phyloP scores from a whole-genome alignment of 1,140 invertebrate genomes.

The Arion vulgaris region DNA sequence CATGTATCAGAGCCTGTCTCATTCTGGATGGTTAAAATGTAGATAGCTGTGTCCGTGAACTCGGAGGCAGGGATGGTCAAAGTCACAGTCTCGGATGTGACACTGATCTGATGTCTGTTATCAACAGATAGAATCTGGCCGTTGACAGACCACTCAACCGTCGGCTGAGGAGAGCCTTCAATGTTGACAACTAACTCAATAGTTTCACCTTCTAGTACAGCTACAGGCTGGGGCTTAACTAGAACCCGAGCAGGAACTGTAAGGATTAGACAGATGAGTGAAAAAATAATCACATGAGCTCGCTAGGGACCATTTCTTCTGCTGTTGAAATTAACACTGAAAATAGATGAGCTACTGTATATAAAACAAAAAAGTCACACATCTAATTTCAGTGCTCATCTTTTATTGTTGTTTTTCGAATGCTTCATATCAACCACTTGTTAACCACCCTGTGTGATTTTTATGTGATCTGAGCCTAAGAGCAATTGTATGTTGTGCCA shows the following conservation, averaged over 20 bases:
- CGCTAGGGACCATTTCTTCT: too few relatives aligned
- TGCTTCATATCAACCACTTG: too few relatives aligned
- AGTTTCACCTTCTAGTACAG: slow-evolving; percentile 75
- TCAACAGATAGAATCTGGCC: slow-evolving; percentile 78
- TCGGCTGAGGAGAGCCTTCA: slow-evolving; percentile 60
- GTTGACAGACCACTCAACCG: slow-evolving; percentile 54
- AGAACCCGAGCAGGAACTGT: slow-evolving; percentile 50
- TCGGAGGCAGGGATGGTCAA: slow-evolving; percentile 55
- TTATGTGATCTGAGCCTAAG: too few relatives aligned
- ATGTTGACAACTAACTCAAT: slow-evolving; percentile 60
- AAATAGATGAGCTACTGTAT: too few relatives aligned
- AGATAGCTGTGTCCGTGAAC: slow-evolving; percentile 54
- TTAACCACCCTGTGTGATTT: too few relatives aligned
- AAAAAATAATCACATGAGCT: background rate
- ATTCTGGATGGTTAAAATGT: slow-evolving; percentile 89
- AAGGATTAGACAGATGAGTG: background rate
- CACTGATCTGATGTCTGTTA: slow-evolving; percentile 41
- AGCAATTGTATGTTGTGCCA: too few relatives aligned
- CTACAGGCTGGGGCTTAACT: slow-evolving; percentile 40
- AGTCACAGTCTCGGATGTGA: slow-evolving; percentile 63
- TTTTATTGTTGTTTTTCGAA: too few relatives aligned
- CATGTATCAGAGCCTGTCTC: slow-evolving; percentile 79
- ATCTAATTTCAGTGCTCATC: too few relatives aligned
- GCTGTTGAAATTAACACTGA: too few relatives aligned
- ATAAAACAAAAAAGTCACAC: too few relatives aligned